Base-by-base conservation (phyloP, 2,888 invertebrate genomes). In the Caenorhabditis afra region DNA sequence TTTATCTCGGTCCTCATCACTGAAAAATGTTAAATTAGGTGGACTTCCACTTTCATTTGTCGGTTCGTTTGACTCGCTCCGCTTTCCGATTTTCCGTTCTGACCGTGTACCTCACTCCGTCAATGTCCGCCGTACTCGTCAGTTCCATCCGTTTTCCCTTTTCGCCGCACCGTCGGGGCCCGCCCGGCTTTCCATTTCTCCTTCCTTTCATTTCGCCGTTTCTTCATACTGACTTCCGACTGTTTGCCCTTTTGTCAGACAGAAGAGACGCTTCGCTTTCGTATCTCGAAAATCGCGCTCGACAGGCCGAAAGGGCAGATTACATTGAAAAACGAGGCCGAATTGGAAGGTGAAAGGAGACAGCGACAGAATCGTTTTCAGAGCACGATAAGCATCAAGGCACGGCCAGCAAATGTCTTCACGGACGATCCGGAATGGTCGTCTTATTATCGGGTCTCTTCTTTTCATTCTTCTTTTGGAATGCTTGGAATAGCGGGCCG, bases 321-420 rank as follows among this genome's bases (percentile, higher is more conserved):
- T 53, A 71, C 41, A 64, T 52, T 73, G 73, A 73, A 73, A 73
- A 73, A 73, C 73, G 73, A 44, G 73, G 64, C 20, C 73, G 58
- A 3, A 57, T 44, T 64, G 64, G 62, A 73, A 61, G 55, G 71
- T 64, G 64, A 73, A 73, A 73, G 73, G 57, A 29, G 64, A 64
- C 64, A 73, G 58, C 73, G 64, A 58, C 49, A 61, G 37, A 50
- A 53, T 61, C 70, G 70, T 61, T 70, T 58, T 73, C 64, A 64
- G 73, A 73, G 64, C 73, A 37, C 73, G 73, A 73, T 73, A 73
- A 73, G 73, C 64, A 64, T 73, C 73, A 57, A 49, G 64, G 64
- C 73, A 58, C 64, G 64, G 73, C 49, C 73, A 73, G 41, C 52
- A 29, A 50, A 50, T 39, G 35, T 64, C 49, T 58, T 57, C 50